Evolutionary conservation across 2,888 invertebrate genomes (phyloP).

Genomic region (Chrysolina haemoptera): DNA sequence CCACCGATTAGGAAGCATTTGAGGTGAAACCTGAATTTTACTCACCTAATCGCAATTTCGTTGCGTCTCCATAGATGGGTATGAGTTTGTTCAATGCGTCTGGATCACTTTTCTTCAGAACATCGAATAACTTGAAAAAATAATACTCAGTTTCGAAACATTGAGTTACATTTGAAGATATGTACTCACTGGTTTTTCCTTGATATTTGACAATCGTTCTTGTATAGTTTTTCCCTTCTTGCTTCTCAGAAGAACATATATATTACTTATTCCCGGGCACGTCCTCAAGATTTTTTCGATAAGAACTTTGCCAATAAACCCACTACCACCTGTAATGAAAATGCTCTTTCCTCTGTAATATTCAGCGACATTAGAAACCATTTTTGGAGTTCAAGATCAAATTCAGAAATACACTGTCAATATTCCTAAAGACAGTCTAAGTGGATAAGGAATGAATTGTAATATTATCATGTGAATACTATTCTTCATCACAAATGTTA

Average conservation of each 20-base stretch:
- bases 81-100: constrained; percentile 78
- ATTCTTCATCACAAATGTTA: too few relatives aligned
- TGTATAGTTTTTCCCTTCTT: constrained; percentile 78
- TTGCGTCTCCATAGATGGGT: constrained; percentile 84
- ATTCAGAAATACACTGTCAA: too few relatives aligned
- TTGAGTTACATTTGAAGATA: neutral
- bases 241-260: constrained; percentile 84
- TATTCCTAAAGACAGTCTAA: too few relatives aligned
- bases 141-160: neutral
- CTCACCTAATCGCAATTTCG: constrained; percentile 77
- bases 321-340: constrained; percentile 89
- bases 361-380: constrained; percentile 70
- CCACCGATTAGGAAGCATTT: too few relatives aligned
- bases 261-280: constrained; percentile 80
- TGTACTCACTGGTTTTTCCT: constrained; percentile 26
- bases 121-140: constrained; percentile 77
- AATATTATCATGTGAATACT: too few relatives aligned
- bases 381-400: neutral
- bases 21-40: neutral
- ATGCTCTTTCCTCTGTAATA: constrained; percentile 80
- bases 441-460: too few relatives aligned
- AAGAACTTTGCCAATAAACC: constrained; percentile 92
- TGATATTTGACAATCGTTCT: constrained; percentile 73
- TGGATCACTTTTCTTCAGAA: constrained; percentile 72
- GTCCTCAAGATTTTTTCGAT: constrained; percentile 90